Percentiles rank a stretch among this genome's conserved stretches.
Evolutionary conservation across 2,113 vertebrate species (phyloP).

Genomic region (Indicator indicator): DNA sequence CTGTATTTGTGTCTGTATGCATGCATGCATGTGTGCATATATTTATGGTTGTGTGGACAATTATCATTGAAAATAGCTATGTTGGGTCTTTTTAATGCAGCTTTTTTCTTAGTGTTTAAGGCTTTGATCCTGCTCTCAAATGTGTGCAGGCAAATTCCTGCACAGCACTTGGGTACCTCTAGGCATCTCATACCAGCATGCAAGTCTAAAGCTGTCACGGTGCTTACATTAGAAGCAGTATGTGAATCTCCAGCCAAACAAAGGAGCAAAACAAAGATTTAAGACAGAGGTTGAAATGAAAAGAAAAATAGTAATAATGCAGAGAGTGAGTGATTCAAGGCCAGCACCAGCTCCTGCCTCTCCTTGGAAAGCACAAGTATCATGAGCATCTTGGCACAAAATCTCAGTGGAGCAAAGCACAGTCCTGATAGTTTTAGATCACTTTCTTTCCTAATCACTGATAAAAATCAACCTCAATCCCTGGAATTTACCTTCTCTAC

Average conservation of each 20-base stretch:
- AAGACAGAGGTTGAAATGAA: background rate
- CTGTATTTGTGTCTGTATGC: background rate
- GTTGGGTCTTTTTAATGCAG: background rate
- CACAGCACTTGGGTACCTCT: background rate
- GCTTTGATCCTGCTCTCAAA: slow-evolving; percentile 5
- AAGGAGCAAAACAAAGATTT: background rate
- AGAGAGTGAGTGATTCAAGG: background rate
- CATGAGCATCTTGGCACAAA: background rate
- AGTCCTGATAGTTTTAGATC: slow-evolving; percentile 11
- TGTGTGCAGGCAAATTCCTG: background rate
- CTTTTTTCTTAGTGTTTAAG: background rate
- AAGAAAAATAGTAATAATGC: background rate
- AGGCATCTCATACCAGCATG: background rate
- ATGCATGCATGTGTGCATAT: background rate
- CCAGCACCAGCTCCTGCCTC: background rate
- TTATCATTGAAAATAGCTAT: slow-evolving; percentile 25
- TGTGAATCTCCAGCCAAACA: background rate
- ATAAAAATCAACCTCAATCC: background rate
- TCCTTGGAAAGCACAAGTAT: background rate
- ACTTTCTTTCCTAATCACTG: slow-evolving; percentile 9
- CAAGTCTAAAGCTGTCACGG: background rate
- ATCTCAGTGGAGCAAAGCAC: background rate
- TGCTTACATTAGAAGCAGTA: background rate
- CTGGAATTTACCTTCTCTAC: slow-evolving; percentile 22
- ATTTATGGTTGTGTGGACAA: slow-evolving; percentile 46